These are phyloP conservation scores for Drosophila equinoxialis DNA, from an alignment of 1,140 invertebrate genomes.

Conservation along the genomic window DNA sequence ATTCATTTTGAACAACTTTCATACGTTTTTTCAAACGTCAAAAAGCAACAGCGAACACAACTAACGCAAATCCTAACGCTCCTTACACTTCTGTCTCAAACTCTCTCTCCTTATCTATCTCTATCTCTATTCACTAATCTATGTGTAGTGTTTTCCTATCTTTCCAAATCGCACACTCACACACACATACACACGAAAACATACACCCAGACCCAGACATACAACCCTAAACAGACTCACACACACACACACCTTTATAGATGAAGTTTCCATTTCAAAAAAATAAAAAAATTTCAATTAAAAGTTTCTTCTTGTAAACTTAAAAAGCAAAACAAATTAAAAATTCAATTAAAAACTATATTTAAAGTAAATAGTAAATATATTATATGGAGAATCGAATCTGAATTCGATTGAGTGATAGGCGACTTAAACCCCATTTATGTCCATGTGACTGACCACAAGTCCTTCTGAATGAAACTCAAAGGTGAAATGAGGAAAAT, in stretches of 20 bases:
- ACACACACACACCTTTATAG: neutral
- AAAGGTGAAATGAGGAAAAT: too few relatives aligned
- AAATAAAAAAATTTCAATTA: neutral
- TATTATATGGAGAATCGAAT: too few relatives aligned
- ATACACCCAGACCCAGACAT: neutral
- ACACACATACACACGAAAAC: neutral
- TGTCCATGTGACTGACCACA: too few relatives aligned
- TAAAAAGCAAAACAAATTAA: too few relatives aligned
- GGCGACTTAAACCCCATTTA: too few relatives aligned
- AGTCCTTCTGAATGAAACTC: too few relatives aligned
- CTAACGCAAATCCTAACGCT: slow-evolving; percentile 1
- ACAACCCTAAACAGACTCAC: neutral
- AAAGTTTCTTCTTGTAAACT: too few relatives aligned
- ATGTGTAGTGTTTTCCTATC: neutral
- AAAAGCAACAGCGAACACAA: slow-evolving; percentile 4
- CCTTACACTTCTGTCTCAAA: neutral
- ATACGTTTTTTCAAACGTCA: neutral
- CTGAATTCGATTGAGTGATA: too few relatives aligned
- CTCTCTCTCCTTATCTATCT: too few relatives aligned
- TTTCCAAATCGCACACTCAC: neutral
- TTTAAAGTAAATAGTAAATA: too few relatives aligned
- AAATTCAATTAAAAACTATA: too few relatives aligned
- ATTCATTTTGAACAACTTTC: neutral
- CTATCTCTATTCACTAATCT: neutral
- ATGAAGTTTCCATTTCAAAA: neutral